Evolutionary conservation across 1,140 invertebrate species (phyloP).

Genomic region (Cotesia typhae): DNA sequence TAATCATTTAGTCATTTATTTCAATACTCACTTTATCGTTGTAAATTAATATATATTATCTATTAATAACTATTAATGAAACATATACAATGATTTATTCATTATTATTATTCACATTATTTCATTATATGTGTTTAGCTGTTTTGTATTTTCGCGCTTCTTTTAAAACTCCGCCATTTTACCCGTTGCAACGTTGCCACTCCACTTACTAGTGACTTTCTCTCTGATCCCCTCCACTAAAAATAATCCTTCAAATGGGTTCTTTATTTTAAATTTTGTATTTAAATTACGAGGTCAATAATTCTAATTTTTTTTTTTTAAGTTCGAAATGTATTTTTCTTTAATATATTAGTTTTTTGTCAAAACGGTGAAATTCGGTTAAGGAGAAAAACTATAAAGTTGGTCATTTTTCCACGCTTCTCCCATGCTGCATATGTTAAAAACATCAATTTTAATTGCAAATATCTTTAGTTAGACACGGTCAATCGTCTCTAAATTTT

Average conservation of each 20-base stretch:
- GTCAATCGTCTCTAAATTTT: not conserved
- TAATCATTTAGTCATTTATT: not conserved
- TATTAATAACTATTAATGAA: no score
- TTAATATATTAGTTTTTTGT: not conserved
- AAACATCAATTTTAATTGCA: constrained; percentile 14
- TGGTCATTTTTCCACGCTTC: constrained; percentile 23
- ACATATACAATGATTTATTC: no score
- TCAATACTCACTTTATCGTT: no score
- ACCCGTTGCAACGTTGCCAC: not conserved
- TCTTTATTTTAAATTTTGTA: not conserved
- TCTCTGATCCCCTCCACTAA: not conserved
- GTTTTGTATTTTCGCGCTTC: no score
- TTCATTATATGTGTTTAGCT: no score
- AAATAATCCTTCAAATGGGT: not conserved
- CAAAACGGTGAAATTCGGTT: constrained; percentile 2
- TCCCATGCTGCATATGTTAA: constrained; percentile 16
- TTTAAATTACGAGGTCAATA: not conserved
- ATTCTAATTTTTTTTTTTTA: not conserved
- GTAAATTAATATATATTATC: no score
- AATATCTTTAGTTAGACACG: constrained; percentile 5
- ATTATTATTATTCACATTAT: no score
- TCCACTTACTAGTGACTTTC: not conserved
- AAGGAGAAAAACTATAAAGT: not conserved
- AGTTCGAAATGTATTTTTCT: not conserved
- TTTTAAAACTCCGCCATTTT: no score